Evolutionary conservation across 2,113 vertebrate species (phyloP).

Genomic region (Thalassarche chlororhynchos): DNA sequence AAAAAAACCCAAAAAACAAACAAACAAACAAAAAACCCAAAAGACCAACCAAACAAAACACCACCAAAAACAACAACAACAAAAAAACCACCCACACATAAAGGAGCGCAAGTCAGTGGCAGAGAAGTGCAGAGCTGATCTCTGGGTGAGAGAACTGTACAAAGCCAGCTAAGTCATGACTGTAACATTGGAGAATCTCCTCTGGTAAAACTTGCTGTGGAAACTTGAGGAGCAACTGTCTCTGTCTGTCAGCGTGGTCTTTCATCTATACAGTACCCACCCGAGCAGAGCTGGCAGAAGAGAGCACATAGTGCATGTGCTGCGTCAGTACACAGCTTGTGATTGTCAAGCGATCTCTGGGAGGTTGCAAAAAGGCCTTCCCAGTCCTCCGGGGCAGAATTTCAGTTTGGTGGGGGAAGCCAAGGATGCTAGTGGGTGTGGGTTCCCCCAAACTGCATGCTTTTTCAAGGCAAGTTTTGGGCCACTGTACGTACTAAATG

Average conservation of each 20-base stretch:
- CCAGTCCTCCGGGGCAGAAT: not conserved
- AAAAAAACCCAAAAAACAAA: no score
- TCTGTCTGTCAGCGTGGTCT: not conserved
- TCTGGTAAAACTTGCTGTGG: not conserved
- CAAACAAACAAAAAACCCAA: no score
- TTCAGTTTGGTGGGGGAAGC: not conserved
- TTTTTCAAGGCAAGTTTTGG: not conserved
- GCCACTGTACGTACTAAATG: not conserved
- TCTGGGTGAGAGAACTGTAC: not conserved
- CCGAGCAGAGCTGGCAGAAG: not conserved
- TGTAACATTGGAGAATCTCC: not conserved
- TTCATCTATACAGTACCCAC: not conserved
- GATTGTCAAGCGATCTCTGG: not conserved
- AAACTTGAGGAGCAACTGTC: constrained; percentile 6
- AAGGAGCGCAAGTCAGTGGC: not conserved
- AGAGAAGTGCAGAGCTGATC: not conserved
- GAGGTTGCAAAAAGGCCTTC: not conserved
- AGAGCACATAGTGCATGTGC: not conserved
- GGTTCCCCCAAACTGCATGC: not conserved
- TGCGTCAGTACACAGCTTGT: not conserved
- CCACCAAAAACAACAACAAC: no score
- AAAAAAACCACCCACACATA: no score
- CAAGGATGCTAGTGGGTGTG: not conserved
- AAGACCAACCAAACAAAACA: no score
- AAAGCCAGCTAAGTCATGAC: not conserved